Evolutionary conservation across 2,113 vertebrate genomes (phyloP), one percentile per base, ranked within the genome.

Genomic region (Lagopus muta): DNA sequence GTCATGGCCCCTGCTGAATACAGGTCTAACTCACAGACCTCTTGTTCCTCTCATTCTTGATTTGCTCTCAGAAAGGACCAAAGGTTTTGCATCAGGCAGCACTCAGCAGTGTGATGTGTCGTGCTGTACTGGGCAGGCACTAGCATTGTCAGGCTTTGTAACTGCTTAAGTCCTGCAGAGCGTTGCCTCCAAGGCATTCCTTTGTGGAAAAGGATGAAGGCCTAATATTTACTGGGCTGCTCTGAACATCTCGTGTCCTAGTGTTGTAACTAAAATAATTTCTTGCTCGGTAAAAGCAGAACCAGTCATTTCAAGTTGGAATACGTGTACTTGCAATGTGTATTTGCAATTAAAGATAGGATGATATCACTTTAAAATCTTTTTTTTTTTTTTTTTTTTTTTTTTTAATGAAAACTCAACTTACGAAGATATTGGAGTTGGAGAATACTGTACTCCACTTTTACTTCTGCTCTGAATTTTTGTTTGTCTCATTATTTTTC

Each of bases 401-500:
- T 84, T 86, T 42, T 72, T 11, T 79, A 79, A 21, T 72, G 34
- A 84, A 84, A 88, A 69, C 75, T 57, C 22, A 48, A 75, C 66
- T 61, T 82, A 93, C 74, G 61, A 66, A n/a, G 71, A n/a, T 30
- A 34, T 34, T 57, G 6, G 55, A 40, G 14, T 81, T 84, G 54
- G 28, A 77, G 20, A 55, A 8, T 65, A 12, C 43, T 82, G 54
- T 32, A 43, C 64, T 57, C 58, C 42, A 43, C 34, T 69, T 64
- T 55, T 27, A 8, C 4, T 75, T 79, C 47, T 89, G 8, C 38
- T 64, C 24, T 75, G 65, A 60, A 27, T 72, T 89, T 90, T 88
- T 88, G 42, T 79, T 86, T 47, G 6, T 64, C 32, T 64, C 11
- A 36, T 93, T 74, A 45, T 72, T 90, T 92, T 72, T 86, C 13